Conservation (phyloP, 2,113 vertebrate species). For the Antidorcas marsupialis region DNA sequence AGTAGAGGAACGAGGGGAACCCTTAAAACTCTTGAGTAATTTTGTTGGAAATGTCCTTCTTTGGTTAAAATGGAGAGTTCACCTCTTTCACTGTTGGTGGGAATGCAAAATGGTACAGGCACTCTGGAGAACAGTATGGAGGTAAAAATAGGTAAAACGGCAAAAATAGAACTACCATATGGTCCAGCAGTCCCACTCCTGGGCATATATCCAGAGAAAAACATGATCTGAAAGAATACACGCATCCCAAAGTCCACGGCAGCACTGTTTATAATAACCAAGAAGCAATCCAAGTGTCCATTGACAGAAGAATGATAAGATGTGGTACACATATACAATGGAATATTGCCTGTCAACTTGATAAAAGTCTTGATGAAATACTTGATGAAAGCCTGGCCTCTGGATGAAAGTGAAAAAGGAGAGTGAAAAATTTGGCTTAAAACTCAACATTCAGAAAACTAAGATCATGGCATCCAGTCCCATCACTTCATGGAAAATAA, state of each 20-base stretch:
- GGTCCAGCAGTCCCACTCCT: not conserved
- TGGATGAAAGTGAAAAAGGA: not conserved
- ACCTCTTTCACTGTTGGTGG: not conserved
- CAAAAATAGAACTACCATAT: not conserved
- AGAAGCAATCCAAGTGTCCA: not conserved
- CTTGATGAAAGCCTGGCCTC: not conserved
- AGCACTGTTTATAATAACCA: not conserved
- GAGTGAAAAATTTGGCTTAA: not conserved
- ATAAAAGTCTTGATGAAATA: not conserved
- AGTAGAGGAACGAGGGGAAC: not conserved
- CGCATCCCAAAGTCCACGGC: not conserved
- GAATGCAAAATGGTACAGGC: not conserved
- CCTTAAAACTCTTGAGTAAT: not conserved
- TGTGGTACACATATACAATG: not conserved
- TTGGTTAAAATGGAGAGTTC: not conserved
- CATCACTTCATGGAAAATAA: not conserved
- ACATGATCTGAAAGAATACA: not conserved
- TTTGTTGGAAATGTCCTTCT: not conserved
- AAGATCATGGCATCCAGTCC: not conserved
- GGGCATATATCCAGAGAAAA: not conserved
- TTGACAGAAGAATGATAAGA: not conserved
- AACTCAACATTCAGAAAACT: not conserved
- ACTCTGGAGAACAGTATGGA: not conserved
- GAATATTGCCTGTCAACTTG: not conserved
- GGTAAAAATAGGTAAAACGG: not conserved